These are phyloP conservation scores for Eublepharis macularius DNA, from an alignment of 2,113 vertebrate species.

Conservation along the genomic window DNA sequence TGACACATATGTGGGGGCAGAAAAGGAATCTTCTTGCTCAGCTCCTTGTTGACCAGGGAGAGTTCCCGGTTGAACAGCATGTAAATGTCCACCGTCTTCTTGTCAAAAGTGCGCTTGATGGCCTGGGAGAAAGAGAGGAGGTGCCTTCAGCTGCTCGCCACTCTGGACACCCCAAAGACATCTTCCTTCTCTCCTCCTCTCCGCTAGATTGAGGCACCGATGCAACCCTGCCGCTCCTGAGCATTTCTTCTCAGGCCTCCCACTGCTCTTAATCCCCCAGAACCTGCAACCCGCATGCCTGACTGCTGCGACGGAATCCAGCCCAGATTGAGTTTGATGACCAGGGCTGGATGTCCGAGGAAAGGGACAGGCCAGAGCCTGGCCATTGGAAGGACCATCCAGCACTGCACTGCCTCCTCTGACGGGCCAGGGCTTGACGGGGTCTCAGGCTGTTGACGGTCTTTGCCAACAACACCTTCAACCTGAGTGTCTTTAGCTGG, in stretches of 20 bases:
- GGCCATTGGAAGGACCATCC: too few relatives aligned
- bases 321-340: background rate
- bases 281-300: background rate
- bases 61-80: conserved; percentile 77
- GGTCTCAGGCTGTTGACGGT: too few relatives aligned
- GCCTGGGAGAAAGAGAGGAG: conserved; percentile 61
- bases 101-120: conserved; percentile 79
- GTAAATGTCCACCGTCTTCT: conserved; percentile 79
- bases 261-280: background rate
- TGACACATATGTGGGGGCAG: conserved; percentile 72
- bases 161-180: background rate
- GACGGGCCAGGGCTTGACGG: too few relatives aligned
- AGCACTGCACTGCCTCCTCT: too few relatives aligned
- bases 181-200: too few relatives aligned
- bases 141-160: too few relatives aligned
- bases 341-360: too few relatives aligned
- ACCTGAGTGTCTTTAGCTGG: too few relatives aligned
- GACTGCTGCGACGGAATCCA: background rate
- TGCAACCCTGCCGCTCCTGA: background rate
- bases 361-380: background rate
- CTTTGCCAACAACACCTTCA: too few relatives aligned
- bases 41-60: conserved; percentile 72
- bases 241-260: background rate
- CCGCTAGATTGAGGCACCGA: too few relatives aligned
- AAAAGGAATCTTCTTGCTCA: conserved; percentile 60